Percentiles rank a stretch among this genome's conserved stretches.
Conservation (phyloP, 2,113 vertebrate genomes). For the Ramphastos sulfuratus region DNA sequence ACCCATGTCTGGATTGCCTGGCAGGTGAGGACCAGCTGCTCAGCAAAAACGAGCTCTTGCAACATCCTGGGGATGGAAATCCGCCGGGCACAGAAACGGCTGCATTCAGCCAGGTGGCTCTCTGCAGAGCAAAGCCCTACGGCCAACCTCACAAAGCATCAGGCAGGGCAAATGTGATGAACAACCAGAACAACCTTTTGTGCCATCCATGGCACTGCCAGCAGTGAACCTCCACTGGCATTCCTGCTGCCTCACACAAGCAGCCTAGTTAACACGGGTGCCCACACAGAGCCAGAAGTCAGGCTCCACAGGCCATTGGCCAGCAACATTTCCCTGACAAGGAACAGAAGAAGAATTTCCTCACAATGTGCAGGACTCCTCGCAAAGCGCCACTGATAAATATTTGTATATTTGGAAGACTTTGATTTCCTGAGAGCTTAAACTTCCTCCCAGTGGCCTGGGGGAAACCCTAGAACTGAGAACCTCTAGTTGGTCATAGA, state of each 20-base stretch:
- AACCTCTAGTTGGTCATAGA: not conserved
- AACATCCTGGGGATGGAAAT: not conserved
- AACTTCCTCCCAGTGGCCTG: not conserved
- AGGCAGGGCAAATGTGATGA: not conserved
- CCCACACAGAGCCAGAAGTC: not conserved
- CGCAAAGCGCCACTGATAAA: conserved; percentile 28
- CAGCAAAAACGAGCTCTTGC: not conserved
- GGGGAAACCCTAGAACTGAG: not conserved
- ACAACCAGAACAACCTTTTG: conserved; percentile 20
- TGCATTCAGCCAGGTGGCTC: not conserved
- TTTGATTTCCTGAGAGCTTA: not conserved
- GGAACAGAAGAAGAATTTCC: not conserved
- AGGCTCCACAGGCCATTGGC: not conserved
- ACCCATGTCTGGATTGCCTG: not conserved
- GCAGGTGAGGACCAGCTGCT: not conserved
- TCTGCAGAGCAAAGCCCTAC: not conserved
- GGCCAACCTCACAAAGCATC: not conserved
- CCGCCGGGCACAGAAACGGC: not conserved
- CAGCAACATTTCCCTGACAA: not conserved
- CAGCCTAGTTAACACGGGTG: not conserved
- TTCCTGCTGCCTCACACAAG: not conserved
- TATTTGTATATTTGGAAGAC: conserved; percentile 7
- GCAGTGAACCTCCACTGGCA: not conserved
- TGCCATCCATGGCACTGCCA: not conserved
- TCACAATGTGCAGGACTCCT: not conserved